Evolutionary conservation across 2,888 invertebrate species (phyloP), one percentile per base, ranked within the genome.

Genomic region (Salticus scenicus): DNA sequence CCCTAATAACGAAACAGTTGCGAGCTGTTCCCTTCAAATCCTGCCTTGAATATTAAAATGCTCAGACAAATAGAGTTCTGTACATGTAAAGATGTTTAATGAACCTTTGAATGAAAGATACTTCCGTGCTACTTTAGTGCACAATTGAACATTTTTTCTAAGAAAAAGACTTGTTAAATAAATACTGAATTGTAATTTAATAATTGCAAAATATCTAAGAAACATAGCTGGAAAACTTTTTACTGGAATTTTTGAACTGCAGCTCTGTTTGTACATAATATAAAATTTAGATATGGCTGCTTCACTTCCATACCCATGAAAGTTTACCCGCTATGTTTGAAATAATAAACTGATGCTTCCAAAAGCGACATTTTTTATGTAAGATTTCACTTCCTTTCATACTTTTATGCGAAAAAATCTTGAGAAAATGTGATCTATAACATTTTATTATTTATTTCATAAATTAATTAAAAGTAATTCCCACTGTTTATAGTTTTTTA

Each of bases 121-220:
- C 79, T 80, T 73, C 79, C 69, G 81, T 81, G 81, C 73, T 74
- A 74, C 74, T 74, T 69, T 74, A 66, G 57, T 81, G 81, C 81
- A 81, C 81, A 81, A 81, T 69, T 74, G 37, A 69, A 81, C 66
- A 67, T 37, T 67, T 69, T 69, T 80, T 81, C 30, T 67, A 67
- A 81, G 17, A 41, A 42, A 66, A 42, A 30, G 20, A 30, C 1
- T 76, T 30, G 37, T 10, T 27, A 27, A 24, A 24, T 33, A 33
- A 57, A 57, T 57, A 57, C 57, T 57, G 57, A 57, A 24, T 24
- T 57, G 57, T 57, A 57, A n/a, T 57, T 24, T 57, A 57, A 24
- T 24, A n/a, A 17, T 17, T 47, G 42, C 2, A 57, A 57, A 57
- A 20, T 7, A 10, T 37, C 4, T 7, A 37, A 42, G 77, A 37